These are phyloP conservation scores for Amiota mariae DNA, from an alignment of 2,888 invertebrate species.

Conservation along the genomic window DNA sequence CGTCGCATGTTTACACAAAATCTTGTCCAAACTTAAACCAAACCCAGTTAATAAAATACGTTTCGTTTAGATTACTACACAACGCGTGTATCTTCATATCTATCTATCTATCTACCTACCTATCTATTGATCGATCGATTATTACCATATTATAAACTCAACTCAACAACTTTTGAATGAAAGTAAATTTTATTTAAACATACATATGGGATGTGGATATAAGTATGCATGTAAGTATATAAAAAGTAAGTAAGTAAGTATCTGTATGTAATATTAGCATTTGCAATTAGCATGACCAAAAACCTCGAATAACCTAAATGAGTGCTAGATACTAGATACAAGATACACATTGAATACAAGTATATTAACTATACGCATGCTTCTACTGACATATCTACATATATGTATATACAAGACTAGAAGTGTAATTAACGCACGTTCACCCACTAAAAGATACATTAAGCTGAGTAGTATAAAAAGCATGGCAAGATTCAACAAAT, in stretches of 20 bases:
- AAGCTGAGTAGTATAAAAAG: slow-evolving; percentile 48
- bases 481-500: slow-evolving; percentile 37
- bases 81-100: too few species aligned
- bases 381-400: not conserved
- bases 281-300: slow-evolving; percentile 52
- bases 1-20: slow-evolving; percentile 32
- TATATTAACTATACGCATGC: not conserved
- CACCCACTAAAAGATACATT: slow-evolving; percentile 15
- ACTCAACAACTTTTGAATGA: slow-evolving; percentile 49
- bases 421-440: not conserved
- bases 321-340: not conserved
- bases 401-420: not conserved
- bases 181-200: slow-evolving; percentile 49
- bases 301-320: slow-evolving; percentile 45
- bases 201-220: too few species aligned
- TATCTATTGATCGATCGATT: slow-evolving; percentile 21
- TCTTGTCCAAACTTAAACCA: slow-evolving; percentile 8
- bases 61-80: too few species aligned
- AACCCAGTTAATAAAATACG: slow-evolving; percentile 26
- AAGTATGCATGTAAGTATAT: too few species aligned
- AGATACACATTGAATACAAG: not conserved
- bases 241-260: too few species aligned
- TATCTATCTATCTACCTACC: not conserved
- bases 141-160: slow-evolving; percentile 14
- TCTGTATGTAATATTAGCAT: slow-evolving; percentile 45